Conservation (phyloP, 2,113 vertebrate genomes). For the Noctilio leporinus region DNA sequence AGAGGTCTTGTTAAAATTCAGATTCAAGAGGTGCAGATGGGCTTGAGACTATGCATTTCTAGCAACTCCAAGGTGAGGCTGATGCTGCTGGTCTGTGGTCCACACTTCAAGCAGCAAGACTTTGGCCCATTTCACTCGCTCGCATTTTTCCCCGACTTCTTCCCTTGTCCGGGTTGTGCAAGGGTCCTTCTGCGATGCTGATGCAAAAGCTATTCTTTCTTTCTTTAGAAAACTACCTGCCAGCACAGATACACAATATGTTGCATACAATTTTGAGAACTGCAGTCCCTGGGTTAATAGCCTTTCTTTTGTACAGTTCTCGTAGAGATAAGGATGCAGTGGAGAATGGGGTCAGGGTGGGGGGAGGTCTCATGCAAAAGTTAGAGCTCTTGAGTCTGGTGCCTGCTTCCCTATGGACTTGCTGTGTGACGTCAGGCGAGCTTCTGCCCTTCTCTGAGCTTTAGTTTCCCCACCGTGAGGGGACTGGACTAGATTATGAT, state of each 20-base stretch:
- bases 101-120: not conserved
- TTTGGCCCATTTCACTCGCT: not conserved
- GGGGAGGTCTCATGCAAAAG: not conserved
- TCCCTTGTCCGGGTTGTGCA: not conserved
- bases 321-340: not conserved
- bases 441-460: constrained; percentile 11
- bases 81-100: not conserved
- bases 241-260: not conserved
- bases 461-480: not conserved
- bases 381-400: not conserved
- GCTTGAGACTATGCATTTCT: not conserved
- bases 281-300: not conserved
- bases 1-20: not conserved
- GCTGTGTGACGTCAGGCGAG: not conserved
- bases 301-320: not conserved
- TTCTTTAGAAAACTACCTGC: constrained; percentile 24
- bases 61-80: not conserved
- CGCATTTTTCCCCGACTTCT: not conserved
- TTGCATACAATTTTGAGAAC: not conserved
- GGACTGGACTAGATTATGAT: not conserved
- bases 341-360: not conserved
- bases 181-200: not conserved
- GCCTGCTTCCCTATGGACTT: not conserved
- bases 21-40: not conserved
- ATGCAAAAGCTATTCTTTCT: not conserved